Evolutionary conservation across 2,888 invertebrate species (phyloP).

Genomic region (Harpalus rufipes): DNA sequence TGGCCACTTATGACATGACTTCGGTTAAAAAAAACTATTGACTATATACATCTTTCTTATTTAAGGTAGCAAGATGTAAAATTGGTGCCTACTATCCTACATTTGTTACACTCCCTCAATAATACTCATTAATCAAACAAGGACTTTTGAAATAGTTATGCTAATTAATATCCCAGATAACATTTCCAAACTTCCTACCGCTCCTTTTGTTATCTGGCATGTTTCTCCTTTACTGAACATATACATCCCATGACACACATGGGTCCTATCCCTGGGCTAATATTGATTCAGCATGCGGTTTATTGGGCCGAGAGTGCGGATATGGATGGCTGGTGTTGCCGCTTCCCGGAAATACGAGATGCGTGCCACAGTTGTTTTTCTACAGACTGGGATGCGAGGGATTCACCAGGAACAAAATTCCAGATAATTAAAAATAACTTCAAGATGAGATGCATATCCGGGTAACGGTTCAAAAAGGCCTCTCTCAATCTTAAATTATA

Average conservation of each 20-base stretch:
- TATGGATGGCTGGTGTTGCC: conserved; percentile 11
- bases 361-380: background rate
- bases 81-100: too few relatives aligned
- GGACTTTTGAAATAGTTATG: too few relatives aligned
- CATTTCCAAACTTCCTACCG: conserved; percentile 4
- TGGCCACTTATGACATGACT: too few relatives aligned
- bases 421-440: conserved; percentile 22
- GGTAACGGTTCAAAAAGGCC: too few relatives aligned
- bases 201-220: conserved; percentile 6
- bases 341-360: conserved; percentile 55
- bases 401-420: background rate
- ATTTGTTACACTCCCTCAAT: too few relatives aligned
- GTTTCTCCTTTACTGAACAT: conserved; percentile 12
- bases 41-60: too few relatives aligned
- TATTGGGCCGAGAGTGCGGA: conserved; percentile 27
- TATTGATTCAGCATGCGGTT: conserved; percentile 59
- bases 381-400: background rate
- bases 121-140: too few relatives aligned
- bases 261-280: conserved; percentile 22
- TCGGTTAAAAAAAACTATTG: too few relatives aligned
- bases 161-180: background rate
- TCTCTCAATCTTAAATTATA: too few relatives aligned
- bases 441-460: background rate
- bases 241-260: conserved; percentile 8
- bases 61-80: too few relatives aligned